A percentile compares a stretch with the other conserved stretches of the same genome.
phyloP scores from a whole-genome alignment of 2,888 invertebrate species.

The Tuta absoluta region DNA sequence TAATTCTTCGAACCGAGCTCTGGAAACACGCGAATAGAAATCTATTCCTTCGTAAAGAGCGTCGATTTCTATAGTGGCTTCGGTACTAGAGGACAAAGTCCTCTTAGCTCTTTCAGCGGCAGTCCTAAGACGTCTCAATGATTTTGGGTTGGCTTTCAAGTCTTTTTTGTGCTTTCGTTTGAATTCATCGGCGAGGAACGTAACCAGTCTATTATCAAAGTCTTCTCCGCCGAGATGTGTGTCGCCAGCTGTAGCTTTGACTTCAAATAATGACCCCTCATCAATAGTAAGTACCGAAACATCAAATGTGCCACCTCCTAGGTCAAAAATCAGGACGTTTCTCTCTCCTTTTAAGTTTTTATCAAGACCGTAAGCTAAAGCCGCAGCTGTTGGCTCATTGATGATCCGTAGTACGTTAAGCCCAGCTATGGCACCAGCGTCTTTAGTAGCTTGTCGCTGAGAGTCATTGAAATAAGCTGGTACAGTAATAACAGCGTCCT shows the following conservation, averaged over 20 bases:
- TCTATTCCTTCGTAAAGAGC: conserved; percentile 87
- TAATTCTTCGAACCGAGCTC: conserved; percentile 89
- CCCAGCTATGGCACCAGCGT: conserved; percentile 88
- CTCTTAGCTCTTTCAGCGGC: conserved; percentile 89
- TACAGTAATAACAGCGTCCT: conserved; percentile 89
- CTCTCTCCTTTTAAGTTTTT: conserved; percentile 83
- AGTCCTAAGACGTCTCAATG: conserved; percentile 85
- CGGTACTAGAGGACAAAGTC: conserved; percentile 87
- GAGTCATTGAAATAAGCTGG: conserved; percentile 90
- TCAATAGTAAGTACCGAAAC: conserved; percentile 91
- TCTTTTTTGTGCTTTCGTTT: conserved; percentile 87
- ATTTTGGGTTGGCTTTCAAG: conserved; percentile 82
- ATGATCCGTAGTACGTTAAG: conserved; percentile 90
- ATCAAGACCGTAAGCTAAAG: conserved; percentile 86
- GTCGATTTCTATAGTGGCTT: conserved; percentile 88
- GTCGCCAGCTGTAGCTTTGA: conserved; percentile 91
- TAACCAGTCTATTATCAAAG: conserved; percentile 83
- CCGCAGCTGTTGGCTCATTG: conserved; percentile 91
- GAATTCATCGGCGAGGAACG: conserved; percentile 85
- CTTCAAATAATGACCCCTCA: conserved; percentile 88
- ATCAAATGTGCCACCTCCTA: conserved; percentile 87
- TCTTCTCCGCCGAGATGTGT: conserved; percentile 93
- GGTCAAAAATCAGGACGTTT: conserved; percentile 84
- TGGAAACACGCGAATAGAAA: conserved; percentile 84
- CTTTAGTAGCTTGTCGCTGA: conserved; percentile 89